phyloP scores from a whole-genome alignment of 2,888 invertebrate species.

The Pinctada fucata region DNA sequence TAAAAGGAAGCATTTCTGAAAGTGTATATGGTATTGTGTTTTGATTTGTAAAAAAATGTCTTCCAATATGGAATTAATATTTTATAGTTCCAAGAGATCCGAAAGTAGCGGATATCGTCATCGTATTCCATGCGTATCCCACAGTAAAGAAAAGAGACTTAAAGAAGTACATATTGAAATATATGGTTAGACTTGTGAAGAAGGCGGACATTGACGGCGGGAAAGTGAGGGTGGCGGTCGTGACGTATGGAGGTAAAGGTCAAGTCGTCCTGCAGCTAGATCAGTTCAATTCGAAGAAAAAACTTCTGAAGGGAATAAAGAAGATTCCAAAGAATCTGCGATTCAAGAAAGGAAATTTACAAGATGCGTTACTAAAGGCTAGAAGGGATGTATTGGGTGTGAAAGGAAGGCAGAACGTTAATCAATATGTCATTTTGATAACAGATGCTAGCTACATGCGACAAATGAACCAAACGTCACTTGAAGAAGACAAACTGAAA shows the following conservation, averaged over 20 bases:
- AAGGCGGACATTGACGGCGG: constrained; percentile 54
- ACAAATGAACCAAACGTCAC: constrained; percentile 21
- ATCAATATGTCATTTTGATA: constrained; percentile 48
- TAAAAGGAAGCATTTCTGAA: too few species aligned
- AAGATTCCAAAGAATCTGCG: constrained; percentile 47
- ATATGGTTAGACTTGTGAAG: constrained; percentile 50
- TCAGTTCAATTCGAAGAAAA: constrained; percentile 38
- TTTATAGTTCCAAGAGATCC: too few species aligned
- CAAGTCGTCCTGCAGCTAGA: constrained; percentile 46
- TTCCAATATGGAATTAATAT: too few species aligned
- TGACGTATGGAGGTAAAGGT: constrained; percentile 69
- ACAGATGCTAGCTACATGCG: constrained; percentile 49
- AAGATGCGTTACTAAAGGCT: constrained; percentile 40
- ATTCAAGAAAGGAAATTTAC: constrained; percentile 43
- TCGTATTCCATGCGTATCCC: constrained; percentile 53
- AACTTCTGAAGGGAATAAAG: constrained; percentile 42
- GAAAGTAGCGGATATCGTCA: constrained; percentile 49
- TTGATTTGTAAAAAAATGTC: too few species aligned
- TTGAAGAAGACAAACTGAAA: constrained; percentile 39
- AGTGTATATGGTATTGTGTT: too few species aligned
- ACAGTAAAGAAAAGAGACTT: constrained; percentile 47
- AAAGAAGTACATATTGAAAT: constrained; percentile 51
- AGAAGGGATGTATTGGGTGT: constrained; percentile 44
- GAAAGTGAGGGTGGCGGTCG: constrained; percentile 64
- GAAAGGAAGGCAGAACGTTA: constrained; percentile 43